Conservation (phyloP, 2,797 vertebrate genomes). For the Acanthurus leucopareius region DNA sequence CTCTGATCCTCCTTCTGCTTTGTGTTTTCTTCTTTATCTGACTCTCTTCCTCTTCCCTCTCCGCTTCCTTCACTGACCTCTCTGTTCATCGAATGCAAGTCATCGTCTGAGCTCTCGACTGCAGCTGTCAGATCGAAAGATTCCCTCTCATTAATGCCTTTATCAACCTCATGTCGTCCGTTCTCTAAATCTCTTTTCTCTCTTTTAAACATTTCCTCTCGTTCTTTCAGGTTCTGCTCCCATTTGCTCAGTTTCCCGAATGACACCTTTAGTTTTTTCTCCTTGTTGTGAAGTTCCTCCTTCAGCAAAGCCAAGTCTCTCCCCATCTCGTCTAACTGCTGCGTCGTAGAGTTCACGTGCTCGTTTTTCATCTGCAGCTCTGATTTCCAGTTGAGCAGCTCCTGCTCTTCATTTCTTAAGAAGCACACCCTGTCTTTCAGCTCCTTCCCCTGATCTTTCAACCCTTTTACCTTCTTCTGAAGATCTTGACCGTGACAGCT, state of each 20-base stretch:
- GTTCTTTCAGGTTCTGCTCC: slow-evolving; percentile 49
- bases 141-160: neutral
- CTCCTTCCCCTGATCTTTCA: slow-evolving; percentile 76
- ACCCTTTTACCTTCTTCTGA: slow-evolving; percentile 78
- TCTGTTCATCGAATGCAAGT: slow-evolving; percentile 24
- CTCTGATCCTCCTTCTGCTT: slow-evolving; percentile 31
- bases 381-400: slow-evolving; percentile 58
- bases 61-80: slow-evolving; percentile 50
- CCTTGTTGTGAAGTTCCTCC: slow-evolving; percentile 62
- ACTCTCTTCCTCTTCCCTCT: slow-evolving; percentile 21
- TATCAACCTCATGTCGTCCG: neutral
- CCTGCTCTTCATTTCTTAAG: slow-evolving; percentile 60
- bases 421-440: slow-evolving; percentile 64
- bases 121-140: neutral
- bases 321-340: slow-evolving; percentile 61
- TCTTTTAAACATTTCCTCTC: slow-evolving; percentile 34
- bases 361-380: slow-evolving; percentile 56
- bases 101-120: slow-evolving; percentile 7
- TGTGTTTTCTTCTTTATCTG: neutral
- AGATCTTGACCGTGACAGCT: slow-evolving; percentile 73
- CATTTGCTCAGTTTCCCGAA: slow-evolving; percentile 53
- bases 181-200: neutral
- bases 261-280: slow-evolving; percentile 43
- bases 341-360: slow-evolving; percentile 32
- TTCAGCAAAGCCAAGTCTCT: slow-evolving; percentile 59